Conservation (phyloP, 2,113 vertebrate genomes). For the Himantopus leucocephalus region DNA sequence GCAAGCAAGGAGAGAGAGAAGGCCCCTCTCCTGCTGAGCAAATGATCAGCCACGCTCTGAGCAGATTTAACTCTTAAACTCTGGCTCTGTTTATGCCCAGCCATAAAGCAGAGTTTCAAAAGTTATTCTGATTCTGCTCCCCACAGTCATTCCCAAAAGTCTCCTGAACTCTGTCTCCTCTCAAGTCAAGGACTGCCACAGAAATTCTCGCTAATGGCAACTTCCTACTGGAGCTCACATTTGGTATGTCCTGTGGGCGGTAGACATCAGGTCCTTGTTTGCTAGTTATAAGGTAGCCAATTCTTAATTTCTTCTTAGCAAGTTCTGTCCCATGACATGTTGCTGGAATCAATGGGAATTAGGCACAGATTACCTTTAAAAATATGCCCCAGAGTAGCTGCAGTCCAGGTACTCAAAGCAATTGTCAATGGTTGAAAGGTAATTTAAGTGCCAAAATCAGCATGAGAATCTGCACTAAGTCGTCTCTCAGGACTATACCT, state of each 20-base stretch:
- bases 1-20: neutral
- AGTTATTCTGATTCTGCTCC: neutral
- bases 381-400: neutral
- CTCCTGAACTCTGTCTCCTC: neutral
- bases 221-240: neutral
- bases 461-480: neutral
- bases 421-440: neutral
- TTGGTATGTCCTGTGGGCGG: neutral
- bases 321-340: neutral
- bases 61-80: neutral
- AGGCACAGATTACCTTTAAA: neutral
- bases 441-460: conserved; percentile 37
- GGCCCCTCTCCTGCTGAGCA: neutral
- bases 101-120: neutral
- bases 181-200: neutral
- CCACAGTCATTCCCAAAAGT: neutral
- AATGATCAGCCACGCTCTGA: neutral
- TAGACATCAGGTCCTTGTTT: neutral
- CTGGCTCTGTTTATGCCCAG: neutral
- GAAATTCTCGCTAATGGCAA: neutral
- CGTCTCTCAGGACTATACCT: conserved; percentile 5
- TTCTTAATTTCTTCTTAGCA: neutral
- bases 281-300: neutral
- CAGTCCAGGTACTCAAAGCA: neutral
- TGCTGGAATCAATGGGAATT: neutral